Base-by-base conservation (phyloP, 2,888 invertebrate genomes). In the Therioaphis trifolii region DNA sequence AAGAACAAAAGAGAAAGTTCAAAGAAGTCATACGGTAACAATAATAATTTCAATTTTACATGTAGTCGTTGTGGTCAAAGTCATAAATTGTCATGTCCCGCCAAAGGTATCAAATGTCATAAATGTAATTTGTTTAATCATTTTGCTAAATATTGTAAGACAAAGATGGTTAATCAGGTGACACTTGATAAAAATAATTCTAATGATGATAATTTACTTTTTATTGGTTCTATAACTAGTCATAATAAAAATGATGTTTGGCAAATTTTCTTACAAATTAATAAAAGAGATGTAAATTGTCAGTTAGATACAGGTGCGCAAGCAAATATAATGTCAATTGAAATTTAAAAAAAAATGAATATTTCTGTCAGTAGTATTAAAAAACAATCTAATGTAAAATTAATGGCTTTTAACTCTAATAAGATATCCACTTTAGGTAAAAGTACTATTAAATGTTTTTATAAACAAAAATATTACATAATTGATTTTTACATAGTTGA, bases 401-500 rank as follows among this genome's bases (percentile, higher is more conserved):
- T 71, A 46, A 71, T 71, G 71, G 15, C 27, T 69, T 24, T 69
- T 2, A 21, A 69, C 15, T 21, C 46, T 24, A 15, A 69, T 24
- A 24, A 24, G 3, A 46, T 71, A 27, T 7, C 7, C 18, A 18
- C 27, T 9, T 4, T 15, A 11, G 21, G 21, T 11, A 15, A 4
- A 0, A 24, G 58, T 58, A 66, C 1, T 35, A 15, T 46, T 69
- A 24, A 69, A 46, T 69, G 66, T 69, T 24, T 24, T 69, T 69
- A 69, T 68, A 69, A 46, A 69, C 21, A 29, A 52, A 72, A 29
- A 52, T 52, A 4, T 35, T 27, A 52, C 5, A 18, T 18, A 7
- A 24, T 49, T 71, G 27, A 24, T 15, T 71, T 71, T 71, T 71
- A 1, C 15, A 49, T 72, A 61, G 72, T 80, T 46, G 61, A 80